Evolutionary conservation across 92 coral and sea anemone species (phyloP).

Genomic region (Meandrina meandrites): DNA sequence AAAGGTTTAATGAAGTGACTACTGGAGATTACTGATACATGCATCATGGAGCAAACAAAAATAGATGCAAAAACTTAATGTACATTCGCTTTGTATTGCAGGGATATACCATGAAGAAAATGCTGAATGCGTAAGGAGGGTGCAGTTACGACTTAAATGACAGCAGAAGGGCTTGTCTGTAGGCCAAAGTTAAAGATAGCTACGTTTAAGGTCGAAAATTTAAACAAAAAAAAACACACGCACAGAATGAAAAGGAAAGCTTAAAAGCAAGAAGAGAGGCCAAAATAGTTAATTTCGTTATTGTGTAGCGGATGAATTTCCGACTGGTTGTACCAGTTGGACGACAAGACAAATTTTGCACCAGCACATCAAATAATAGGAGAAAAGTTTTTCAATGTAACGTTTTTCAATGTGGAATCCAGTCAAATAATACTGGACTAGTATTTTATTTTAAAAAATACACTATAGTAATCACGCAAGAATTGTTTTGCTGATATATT

Average conservation of each 20-base stretch:
- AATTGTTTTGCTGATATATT: too few species aligned
- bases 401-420: too few species aligned
- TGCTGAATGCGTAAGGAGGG: constrained; percentile 43
- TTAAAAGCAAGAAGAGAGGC: background rate
- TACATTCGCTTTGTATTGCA: constrained; percentile 21
- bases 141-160: background rate
- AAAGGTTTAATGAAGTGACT: background rate
- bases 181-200: background rate
- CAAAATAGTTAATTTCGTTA: background rate
- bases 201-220: background rate
- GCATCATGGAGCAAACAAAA: background rate
- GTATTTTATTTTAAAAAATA: background rate
- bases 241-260: background rate
- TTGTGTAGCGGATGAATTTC: background rate
- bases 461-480: background rate
- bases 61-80: background rate
- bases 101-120: constrained; percentile 80
- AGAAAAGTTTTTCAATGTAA: background rate
- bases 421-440: background rate
- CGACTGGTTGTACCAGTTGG: background rate
- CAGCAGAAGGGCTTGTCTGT: background rate
- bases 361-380: background rate
- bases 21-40: background rate
- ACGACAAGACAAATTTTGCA: background rate
- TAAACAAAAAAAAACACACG: background rate